phyloP scores from a whole-genome alignment of 2,888 invertebrate species.

The Allophyes oxyacanthae region DNA sequence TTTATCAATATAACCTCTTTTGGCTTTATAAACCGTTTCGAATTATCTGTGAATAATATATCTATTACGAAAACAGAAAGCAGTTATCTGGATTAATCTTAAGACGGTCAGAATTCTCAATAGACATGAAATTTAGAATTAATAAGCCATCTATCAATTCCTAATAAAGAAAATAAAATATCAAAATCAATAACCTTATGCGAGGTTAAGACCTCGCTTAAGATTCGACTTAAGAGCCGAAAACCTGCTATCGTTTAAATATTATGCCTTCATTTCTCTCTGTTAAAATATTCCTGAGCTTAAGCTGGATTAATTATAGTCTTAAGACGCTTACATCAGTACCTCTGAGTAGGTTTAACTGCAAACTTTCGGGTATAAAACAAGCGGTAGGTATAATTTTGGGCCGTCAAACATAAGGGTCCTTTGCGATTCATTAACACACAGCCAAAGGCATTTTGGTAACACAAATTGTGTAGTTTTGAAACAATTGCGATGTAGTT shows the following conservation, averaged over 20 bases:
- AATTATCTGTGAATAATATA: too few species aligned
- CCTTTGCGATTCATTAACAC: constrained; percentile 44
- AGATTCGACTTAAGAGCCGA: too few species aligned
- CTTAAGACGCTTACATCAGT: constrained; percentile 44
- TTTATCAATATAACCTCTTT: too few species aligned
- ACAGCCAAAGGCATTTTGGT: constrained; percentile 19
- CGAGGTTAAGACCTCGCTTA: too few species aligned
- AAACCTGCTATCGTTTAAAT: background rate
- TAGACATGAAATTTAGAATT: too few species aligned
- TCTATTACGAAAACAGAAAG: too few species aligned
- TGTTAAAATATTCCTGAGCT: constrained; percentile 24
- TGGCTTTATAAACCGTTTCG: too few species aligned
- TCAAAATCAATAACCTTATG: too few species aligned
- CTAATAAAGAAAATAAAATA: too few species aligned
- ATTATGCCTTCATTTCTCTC: constrained; percentile 12
- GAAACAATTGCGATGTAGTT: constrained; percentile 30
- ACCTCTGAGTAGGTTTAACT: constrained; percentile 24
- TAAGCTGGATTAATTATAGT: constrained; percentile 46
- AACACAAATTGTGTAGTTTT: constrained; percentile 38
- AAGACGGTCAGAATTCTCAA: too few species aligned
- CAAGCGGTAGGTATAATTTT: constrained; percentile 36
- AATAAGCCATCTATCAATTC: too few species aligned
- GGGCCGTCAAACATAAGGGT: constrained; percentile 26
- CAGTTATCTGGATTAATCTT: too few species aligned
- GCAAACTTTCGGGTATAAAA: constrained; percentile 47